These are phyloP conservation scores for Epicauta chinensis DNA, from an alignment of 1,140 invertebrate species.

Conservation along the genomic window DNA sequence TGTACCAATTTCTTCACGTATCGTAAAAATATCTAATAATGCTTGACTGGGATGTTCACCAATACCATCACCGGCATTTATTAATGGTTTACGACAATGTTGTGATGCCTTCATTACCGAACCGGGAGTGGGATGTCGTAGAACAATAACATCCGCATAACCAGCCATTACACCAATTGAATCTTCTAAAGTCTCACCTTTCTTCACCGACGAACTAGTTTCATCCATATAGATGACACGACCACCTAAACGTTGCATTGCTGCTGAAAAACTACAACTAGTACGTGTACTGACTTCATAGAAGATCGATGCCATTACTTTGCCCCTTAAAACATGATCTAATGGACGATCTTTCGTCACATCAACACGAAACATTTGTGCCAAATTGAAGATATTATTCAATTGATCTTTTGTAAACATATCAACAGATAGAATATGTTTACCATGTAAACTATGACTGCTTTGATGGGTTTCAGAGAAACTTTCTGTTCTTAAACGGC, in stretches of 20 bases:
- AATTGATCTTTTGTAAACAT: conserved; percentile 86
- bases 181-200: conserved; percentile 94
- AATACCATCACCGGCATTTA: conserved; percentile 97
- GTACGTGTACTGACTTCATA: conserved; percentile 97
- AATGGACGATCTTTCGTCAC: conserved; percentile 77
- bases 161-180: conserved; percentile 78
- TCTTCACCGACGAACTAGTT: conserved; percentile 86
- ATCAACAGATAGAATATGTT: conserved; percentile 78
- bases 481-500: conserved; percentile 13
- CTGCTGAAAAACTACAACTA: conserved; percentile 89
- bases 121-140: conserved; percentile 90
- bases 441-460: conserved; percentile 47
- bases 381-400: conserved; percentile 91
- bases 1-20: conserved; percentile 97
- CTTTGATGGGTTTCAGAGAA: conserved; percentile 22
- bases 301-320: conserved; percentile 93
- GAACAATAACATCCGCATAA: conserved; percentile 87
- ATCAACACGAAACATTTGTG: conserved; percentile 75
- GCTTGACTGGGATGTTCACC: conserved; percentile 99
- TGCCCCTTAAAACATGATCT: conserved; percentile 86
- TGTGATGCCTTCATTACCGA: conserved; percentile 76
- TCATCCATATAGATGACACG: conserved; percentile 85
- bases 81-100: conserved; percentile 78
- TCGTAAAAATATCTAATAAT: conserved; percentile 95
- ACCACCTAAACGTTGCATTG: conserved; percentile 94